Percentiles rank a stretch among this genome's conserved stretches.
Evolutionary conservation across 2,113 vertebrate species (phyloP).

Genomic region (Ascaphus truei): DNA sequence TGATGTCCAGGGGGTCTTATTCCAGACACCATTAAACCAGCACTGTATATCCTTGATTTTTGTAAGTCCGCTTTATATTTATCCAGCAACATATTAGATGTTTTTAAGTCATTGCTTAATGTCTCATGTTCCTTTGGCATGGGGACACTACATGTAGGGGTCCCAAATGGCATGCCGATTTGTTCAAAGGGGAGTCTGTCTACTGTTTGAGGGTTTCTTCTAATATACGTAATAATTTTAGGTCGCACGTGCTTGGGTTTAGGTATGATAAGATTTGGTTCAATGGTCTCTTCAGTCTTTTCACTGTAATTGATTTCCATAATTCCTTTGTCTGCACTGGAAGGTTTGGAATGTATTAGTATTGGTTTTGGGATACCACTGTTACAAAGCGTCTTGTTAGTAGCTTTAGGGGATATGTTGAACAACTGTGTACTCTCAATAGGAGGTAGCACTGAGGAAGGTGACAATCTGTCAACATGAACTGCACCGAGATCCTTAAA

Average conservation of each 20-base stretch:
- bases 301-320: slow-evolving; percentile 51
- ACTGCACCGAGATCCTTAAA: slow-evolving; percentile 48
- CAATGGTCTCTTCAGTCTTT: slow-evolving; percentile 61
- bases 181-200: slow-evolving; percentile 58
- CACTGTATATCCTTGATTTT: slow-evolving; percentile 69
- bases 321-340: slow-evolving; percentile 35
- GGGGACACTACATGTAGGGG: slow-evolving; percentile 54
- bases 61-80: slow-evolving; percentile 83
- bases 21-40: slow-evolving; percentile 68
- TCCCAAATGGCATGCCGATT: slow-evolving; percentile 53
- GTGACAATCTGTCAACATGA: slow-evolving; percentile 43
- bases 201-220: slow-evolving; percentile 73
- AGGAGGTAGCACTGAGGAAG: slow-evolving; percentile 46
- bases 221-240: slow-evolving; percentile 94
- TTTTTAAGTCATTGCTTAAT: slow-evolving; percentile 50
- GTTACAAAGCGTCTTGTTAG: slow-evolving; percentile 63
- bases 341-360: slow-evolving; percentile 59
- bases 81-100: slow-evolving; percentile 67
- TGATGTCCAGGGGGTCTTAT: slow-evolving; percentile 67
- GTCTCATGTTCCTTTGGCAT: slow-evolving; percentile 63
- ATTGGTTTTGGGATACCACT: slow-evolving; percentile 80
- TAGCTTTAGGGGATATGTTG: slow-evolving; percentile 62
- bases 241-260: slow-evolving; percentile 86
- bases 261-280: slow-evolving; percentile 63
- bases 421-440: slow-evolving; percentile 54